These are phyloP conservation scores for Rotaria socialis DNA, from an alignment of 2,888 invertebrate species.

Conservation along the genomic window DNA sequence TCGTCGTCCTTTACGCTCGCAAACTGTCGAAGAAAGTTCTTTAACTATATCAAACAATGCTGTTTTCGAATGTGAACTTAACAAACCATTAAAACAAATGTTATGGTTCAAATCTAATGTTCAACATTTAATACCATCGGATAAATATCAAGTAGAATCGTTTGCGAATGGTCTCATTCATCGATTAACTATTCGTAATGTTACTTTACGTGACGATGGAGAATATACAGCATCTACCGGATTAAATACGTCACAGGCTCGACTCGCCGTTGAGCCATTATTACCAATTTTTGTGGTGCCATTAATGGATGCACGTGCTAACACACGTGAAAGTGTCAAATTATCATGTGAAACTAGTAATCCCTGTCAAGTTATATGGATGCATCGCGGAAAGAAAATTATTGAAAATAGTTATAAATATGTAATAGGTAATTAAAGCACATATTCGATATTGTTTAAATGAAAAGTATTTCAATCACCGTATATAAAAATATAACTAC, in stretches of 20 bases:
- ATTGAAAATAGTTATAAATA: slow-evolving; percentile 18
- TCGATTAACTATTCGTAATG: slow-evolving; percentile 18
- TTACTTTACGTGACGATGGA: slow-evolving; percentile 3
- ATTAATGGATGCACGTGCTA: slow-evolving; percentile 26
- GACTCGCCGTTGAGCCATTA: background rate
- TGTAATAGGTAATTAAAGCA: background rate
- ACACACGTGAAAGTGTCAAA: background rate
- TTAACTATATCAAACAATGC: background rate
- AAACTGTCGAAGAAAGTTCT: slow-evolving; percentile 28
- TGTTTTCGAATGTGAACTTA: slow-evolving; percentile 22
- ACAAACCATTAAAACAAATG: slow-evolving; percentile 35
- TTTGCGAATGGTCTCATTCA: slow-evolving; percentile 23
- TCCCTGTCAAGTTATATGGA: background rate
- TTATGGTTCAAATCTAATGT: slow-evolving; percentile 34
- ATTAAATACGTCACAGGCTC: slow-evolving; percentile 6
- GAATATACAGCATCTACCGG: slow-evolving; percentile 27
- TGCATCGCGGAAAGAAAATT: slow-evolving; percentile 22
- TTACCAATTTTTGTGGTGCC: background rate
- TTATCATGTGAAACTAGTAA: slow-evolving; percentile 25
- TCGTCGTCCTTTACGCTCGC: slow-evolving; percentile 9
- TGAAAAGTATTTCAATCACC: too few species aligned
- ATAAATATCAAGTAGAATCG: slow-evolving; percentile 12
- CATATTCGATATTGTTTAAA: too few species aligned
- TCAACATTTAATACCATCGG: slow-evolving; percentile 4
- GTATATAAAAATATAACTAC: too few species aligned